Evolutionary conservation across 2,888 invertebrate genomes (phyloP).

Genomic region (Cylindroiulus punctatus): DNA sequence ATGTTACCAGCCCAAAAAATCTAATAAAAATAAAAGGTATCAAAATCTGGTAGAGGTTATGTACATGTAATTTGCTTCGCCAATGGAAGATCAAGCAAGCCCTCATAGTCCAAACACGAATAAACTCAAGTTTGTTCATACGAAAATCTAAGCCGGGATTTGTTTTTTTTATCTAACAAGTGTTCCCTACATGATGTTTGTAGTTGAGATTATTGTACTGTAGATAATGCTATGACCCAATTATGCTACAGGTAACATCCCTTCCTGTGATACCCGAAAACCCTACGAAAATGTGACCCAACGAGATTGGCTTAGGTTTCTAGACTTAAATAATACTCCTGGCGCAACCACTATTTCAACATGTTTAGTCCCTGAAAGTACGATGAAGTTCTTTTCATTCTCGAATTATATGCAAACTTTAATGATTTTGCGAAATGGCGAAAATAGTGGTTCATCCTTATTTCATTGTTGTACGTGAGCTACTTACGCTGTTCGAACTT

Average conservation of each 20-base stretch:
- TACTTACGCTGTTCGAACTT: background rate
- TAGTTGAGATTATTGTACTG: background rate
- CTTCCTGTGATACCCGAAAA: background rate
- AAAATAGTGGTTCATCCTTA: background rate
- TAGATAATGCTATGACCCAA: background rate
- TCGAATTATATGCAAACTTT: background rate
- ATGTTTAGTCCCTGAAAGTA: background rate
- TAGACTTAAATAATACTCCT: background rate
- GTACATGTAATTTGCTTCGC: too few species aligned
- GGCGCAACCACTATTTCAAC: background rate
- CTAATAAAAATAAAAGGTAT: too few species aligned
- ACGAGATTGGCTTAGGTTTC: background rate
- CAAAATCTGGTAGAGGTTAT: too few species aligned
- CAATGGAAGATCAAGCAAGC: too few species aligned
- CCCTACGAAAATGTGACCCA: background rate
- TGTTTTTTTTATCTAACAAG: background rate
- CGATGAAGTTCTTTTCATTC: background rate
- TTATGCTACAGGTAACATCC: background rate
- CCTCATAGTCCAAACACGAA: too few species aligned
- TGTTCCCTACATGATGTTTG: background rate
- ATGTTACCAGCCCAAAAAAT: too few species aligned
- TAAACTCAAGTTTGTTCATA: too few species aligned
- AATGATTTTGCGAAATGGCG: background rate
- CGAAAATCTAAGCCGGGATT: background rate
- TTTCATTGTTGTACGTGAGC: background rate